These are phyloP conservation scores for Ptiloglossa arizonensis DNA, from an alignment of 1,140 invertebrate species.

Conservation along the genomic window DNA sequence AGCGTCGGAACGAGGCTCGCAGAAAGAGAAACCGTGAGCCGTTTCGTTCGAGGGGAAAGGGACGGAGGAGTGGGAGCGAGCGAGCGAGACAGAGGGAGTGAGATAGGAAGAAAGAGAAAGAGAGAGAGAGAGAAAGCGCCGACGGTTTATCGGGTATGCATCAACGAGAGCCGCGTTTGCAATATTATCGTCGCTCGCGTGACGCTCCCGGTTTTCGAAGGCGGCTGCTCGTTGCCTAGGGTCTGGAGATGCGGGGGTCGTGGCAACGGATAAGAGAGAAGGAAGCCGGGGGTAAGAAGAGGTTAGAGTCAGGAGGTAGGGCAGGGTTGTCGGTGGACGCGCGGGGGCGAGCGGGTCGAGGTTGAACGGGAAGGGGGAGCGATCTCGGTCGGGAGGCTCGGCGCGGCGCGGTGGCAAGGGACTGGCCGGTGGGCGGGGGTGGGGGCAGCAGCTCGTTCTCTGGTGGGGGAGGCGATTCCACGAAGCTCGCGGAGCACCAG, in stretches of 20 bases:
- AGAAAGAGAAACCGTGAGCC: constrained; percentile 10
- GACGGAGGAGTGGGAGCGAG: background rate
- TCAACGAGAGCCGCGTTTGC: constrained; percentile 63
- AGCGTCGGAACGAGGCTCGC: background rate
- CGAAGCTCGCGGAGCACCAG: constrained; percentile 71
- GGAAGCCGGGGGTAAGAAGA: constrained; percentile 19
- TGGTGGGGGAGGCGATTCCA: constrained; percentile 56
- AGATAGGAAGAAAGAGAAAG: too few species aligned
- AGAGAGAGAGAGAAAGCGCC: background rate
- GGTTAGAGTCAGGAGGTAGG: constrained; percentile 1
- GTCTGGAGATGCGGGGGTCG: constrained; percentile 47
- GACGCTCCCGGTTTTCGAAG: constrained; percentile 70
- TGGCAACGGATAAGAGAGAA: constrained; percentile 21
- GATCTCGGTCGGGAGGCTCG: constrained; percentile 19
- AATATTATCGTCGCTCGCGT: constrained; percentile 72
- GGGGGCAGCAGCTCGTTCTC: background rate
- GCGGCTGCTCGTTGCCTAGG: constrained; percentile 58
- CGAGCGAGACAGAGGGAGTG: too few species aligned
- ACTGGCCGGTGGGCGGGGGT: constrained; percentile 1
- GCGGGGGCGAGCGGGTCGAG: constrained; percentile 28
- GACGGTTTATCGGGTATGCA: constrained; percentile 71
- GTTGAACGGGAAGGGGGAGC: background rate
- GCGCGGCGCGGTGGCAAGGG: background rate
- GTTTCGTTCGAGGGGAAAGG: background rate
- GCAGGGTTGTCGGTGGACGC: constrained; percentile 39